Conservation (phyloP, 2,797 vertebrate genomes). For the Mormyrops boulengeri region DNA sequence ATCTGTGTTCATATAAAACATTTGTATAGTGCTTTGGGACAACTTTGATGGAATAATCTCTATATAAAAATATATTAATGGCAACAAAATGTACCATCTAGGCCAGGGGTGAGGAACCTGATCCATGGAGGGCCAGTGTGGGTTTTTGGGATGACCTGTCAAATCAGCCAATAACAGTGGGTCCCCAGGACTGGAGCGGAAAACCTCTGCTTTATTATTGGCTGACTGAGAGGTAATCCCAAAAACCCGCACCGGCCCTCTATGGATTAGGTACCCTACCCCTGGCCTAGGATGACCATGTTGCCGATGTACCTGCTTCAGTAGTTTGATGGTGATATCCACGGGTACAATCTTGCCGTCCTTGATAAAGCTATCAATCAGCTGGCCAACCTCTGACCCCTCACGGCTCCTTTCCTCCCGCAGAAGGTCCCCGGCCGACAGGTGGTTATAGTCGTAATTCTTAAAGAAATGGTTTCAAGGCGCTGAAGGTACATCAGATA, state of each 20-base stretch:
- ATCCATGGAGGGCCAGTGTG: neutral
- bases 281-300: neutral
- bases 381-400: slow-evolving; percentile 78
- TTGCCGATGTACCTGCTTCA: slow-evolving; percentile 70
- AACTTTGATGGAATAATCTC: neutral
- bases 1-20: neutral
- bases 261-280: neutral
- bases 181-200: neutral
- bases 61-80: neutral
- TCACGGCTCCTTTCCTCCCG: slow-evolving; percentile 80
- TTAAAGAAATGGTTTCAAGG: slow-evolving; percentile 43
- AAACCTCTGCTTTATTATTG: neutral
- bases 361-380: slow-evolving; percentile 85
- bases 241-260: neutral
- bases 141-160: neutral
- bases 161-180: neutral
- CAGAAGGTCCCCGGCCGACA: slow-evolving; percentile 92
- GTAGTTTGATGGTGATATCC: slow-evolving; percentile 88
- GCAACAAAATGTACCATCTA: neutral
- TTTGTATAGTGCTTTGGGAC: neutral
- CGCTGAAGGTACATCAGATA: neutral
- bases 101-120: no score
- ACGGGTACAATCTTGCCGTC: slow-evolving; percentile 94
- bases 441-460: slow-evolving; percentile 86
- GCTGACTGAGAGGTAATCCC: neutral